phyloP scores from a whole-genome alignment of 2,797 vertebrate genomes.

The Oreonectes daqikongensis region DNA sequence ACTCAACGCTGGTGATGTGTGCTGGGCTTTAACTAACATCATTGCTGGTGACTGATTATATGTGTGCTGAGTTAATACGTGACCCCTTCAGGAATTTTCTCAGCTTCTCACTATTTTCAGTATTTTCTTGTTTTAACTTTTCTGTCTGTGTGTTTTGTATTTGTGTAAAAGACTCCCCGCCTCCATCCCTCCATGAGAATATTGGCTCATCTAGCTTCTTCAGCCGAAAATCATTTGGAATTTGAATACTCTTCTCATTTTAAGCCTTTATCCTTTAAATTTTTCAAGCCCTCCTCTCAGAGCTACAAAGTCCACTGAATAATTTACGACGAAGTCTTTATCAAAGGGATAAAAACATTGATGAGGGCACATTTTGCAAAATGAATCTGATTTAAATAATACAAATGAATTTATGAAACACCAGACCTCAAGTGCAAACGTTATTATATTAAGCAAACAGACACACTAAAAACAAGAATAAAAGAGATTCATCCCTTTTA shows the following conservation, averaged over 20 bases:
- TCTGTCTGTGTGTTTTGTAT: conserved; percentile 15
- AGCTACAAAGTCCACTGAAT: conserved; percentile 55
- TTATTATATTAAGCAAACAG: conserved; percentile 8
- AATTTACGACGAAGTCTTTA: conserved; percentile 56
- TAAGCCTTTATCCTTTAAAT: conserved; percentile 61
- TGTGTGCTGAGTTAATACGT: conserved; percentile 49
- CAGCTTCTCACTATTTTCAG: conserved; percentile 25
- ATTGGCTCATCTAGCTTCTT: neutral
- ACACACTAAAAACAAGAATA: neutral
- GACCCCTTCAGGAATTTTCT: conserved; percentile 56
- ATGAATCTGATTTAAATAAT: conserved; percentile 58
- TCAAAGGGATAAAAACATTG: conserved; percentile 33
- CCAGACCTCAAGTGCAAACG: conserved; percentile 28
- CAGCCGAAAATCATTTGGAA: conserved; percentile 36
- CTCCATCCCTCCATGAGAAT: conserved; percentile 17
- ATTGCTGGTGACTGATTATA: conserved; percentile 45
- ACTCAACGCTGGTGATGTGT: no score
- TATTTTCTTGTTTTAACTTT: conserved; percentile 38
- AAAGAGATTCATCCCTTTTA: neutral
- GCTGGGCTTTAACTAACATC: no score
- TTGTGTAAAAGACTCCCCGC: conserved; percentile 1
- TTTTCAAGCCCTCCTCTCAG: conserved; percentile 52
- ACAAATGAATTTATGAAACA: conserved; percentile 29
- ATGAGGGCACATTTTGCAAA: conserved; percentile 53
- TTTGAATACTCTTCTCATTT: conserved; percentile 35